phyloP scores from a whole-genome alignment of 2,113 vertebrate species.

The Coreoperca whiteheadi region DNA sequence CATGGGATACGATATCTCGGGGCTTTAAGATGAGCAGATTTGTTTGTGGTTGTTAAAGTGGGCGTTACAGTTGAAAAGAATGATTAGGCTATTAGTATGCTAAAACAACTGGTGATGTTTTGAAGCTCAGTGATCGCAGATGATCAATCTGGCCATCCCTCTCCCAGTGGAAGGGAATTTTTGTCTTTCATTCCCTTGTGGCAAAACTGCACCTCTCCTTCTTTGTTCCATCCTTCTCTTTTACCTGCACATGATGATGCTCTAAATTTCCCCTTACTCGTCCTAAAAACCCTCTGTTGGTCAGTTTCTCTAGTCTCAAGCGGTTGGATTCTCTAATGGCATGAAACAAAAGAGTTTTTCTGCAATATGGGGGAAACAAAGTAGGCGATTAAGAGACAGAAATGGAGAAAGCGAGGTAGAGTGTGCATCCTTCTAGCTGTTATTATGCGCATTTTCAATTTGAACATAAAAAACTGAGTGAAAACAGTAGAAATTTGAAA shows the following conservation, averaged over 20 bases:
- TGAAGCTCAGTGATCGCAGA: background rate
- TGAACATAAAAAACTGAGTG: background rate
- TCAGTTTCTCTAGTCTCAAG: slow-evolving; percentile 7
- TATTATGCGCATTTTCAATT: background rate
- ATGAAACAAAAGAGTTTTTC: slow-evolving; percentile 67
- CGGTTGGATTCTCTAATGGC: slow-evolving; percentile 37
- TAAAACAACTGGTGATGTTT: slow-evolving; percentile 23
- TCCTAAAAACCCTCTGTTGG: background rate
- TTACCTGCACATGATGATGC: slow-evolving; percentile 39
- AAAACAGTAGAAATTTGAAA: background rate
- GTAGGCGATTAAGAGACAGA: slow-evolving; percentile 8
- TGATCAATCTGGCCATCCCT: background rate
- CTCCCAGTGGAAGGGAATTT: background rate
- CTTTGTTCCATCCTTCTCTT: slow-evolving; percentile 3
- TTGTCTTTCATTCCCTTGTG: slow-evolving; percentile 3
- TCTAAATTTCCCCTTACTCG: background rate
- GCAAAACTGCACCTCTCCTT: background rate
- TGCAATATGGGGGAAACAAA: slow-evolving; percentile 15
- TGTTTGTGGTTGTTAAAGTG: slow-evolving; percentile 7
- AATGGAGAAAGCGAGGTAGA: background rate
- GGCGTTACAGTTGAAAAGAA: slow-evolving; percentile 15
- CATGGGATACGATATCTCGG: slow-evolving; percentile 1
- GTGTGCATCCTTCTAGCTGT: background rate
- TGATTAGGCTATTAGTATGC: slow-evolving; percentile 22
- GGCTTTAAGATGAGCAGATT: slow-evolving; percentile 27